A percentile compares a stretch with the other conserved stretches of the same genome.
These are phyloP conservation scores for Latrodectus elegans DNA, from an alignment of 2,888 invertebrate species.

Conservation along the genomic window DNA sequence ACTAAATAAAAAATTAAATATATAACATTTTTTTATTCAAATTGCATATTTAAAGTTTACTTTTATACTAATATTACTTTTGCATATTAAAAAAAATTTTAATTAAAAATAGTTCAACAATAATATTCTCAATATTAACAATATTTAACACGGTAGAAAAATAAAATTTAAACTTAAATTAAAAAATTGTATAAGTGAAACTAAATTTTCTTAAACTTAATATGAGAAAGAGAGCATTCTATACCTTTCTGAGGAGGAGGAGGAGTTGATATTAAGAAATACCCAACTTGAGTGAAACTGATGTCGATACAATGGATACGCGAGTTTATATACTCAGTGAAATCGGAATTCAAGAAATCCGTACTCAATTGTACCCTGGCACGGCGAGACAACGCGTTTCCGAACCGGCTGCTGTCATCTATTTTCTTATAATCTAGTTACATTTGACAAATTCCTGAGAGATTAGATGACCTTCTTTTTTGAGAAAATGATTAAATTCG, in stretches of 20 bases:
- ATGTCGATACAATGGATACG: constrained; percentile 9
- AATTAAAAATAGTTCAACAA: too few species aligned
- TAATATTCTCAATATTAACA: too few species aligned
- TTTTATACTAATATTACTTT: too few species aligned
- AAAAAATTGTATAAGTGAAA: too few species aligned
- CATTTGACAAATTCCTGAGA: not conserved
- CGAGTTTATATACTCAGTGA: constrained; percentile 39
- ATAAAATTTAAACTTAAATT: too few species aligned
- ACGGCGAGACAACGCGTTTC: constrained; percentile 52
- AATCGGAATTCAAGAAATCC: not conserved
- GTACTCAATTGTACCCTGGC: constrained; percentile 12
- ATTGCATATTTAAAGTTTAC: too few species aligned
- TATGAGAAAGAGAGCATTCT: not conserved
- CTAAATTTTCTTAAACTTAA: not conserved
- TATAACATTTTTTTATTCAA: too few species aligned
- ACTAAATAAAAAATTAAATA: too few species aligned
- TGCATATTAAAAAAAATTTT: too few species aligned
- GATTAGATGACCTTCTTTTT: not conserved
- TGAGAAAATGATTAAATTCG: too few species aligned
- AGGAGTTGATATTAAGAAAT: not conserved
- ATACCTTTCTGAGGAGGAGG: not conserved
- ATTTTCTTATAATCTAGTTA: not conserved
- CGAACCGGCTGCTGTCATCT: not conserved
- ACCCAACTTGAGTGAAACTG: constrained; percentile 23
- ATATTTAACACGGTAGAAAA: too few species aligned